Evolutionary conservation across 2,888 invertebrate species (phyloP).

Genomic region (Iphiclides podalirius): DNA sequence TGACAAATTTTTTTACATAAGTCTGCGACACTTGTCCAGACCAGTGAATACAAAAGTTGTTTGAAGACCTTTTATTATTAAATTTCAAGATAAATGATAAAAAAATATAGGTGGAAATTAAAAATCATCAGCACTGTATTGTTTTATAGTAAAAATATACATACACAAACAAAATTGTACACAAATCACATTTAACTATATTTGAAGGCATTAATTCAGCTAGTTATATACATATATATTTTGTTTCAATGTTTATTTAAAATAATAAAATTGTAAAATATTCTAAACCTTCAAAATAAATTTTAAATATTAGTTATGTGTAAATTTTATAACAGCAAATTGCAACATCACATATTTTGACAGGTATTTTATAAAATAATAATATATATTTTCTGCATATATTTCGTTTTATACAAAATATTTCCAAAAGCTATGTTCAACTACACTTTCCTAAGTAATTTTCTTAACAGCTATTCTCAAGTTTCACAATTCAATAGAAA

Average conservation of each 20-base stretch:
- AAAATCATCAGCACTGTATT: conserved; percentile 70
- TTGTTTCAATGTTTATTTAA: conserved; percentile 11
- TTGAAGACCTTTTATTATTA: too few relatives aligned
- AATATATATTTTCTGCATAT: neutral
- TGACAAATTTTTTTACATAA: too few relatives aligned
- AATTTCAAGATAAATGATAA: too few relatives aligned
- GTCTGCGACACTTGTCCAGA: too few relatives aligned
- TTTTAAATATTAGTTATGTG: conserved; percentile 13
- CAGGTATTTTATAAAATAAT: conserved; percentile 19
- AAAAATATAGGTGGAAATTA: conserved; percentile 45
- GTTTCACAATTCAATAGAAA: conserved; percentile 11
- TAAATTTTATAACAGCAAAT: conserved; percentile 13
- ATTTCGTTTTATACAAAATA: conserved; percentile 11
- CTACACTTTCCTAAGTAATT: conserved; percentile 3
- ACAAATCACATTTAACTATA: conserved; percentile 62
- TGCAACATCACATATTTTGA: conserved; percentile 14
- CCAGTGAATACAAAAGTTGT: too few relatives aligned
- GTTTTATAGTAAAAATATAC: conserved; percentile 79
- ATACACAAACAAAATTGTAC: conserved; percentile 73
- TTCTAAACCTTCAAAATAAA: conserved; percentile 7
- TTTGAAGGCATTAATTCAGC: conserved; percentile 45
- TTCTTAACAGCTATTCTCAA: conserved; percentile 13
- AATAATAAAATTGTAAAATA: neutral
- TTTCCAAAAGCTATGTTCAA: conserved; percentile 11
- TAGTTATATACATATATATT: conserved; percentile 15